Evolutionary conservation across 2,113 vertebrate genomes (phyloP).

Genomic region (Oncorhynchus mykiss): DNA sequence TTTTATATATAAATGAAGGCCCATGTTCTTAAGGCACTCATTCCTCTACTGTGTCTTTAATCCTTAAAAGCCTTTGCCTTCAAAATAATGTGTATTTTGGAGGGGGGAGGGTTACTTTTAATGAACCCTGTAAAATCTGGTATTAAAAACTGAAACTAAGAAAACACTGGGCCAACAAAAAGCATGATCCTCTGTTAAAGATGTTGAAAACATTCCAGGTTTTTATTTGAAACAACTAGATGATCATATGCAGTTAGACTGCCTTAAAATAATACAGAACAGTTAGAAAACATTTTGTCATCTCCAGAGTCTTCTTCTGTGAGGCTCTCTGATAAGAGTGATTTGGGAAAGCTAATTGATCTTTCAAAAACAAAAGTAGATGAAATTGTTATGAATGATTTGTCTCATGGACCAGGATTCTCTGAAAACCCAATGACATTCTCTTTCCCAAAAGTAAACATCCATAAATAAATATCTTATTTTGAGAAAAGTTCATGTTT

Average conservation of each 20-base stretch:
- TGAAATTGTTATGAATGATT: not conserved
- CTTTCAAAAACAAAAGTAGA: not conserved
- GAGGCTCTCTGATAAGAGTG: not conserved
- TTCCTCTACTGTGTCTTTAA: not conserved
- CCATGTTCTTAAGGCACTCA: not conserved
- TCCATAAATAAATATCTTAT: not conserved
- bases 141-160: constrained; percentile 41
- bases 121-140: constrained; percentile 52
- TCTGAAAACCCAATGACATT: not conserved
- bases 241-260: not conserved
- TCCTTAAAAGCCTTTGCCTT: constrained; percentile 30
- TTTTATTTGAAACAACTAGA: constrained; percentile 25
- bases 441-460: not conserved
- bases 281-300: not conserved
- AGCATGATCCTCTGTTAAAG: constrained; percentile 32
- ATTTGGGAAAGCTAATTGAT: not conserved
- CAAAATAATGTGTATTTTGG: constrained; percentile 35
- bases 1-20: no score
- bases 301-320: not conserved
- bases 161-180: constrained; percentile 30
- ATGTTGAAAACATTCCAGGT: constrained; percentile 43
- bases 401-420: not conserved
- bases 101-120: constrained; percentile 19
- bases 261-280: not conserved
- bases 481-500: not conserved